phyloP scores from a whole-genome alignment of 2,113 vertebrate species.

The Pardalotus punctatus region DNA sequence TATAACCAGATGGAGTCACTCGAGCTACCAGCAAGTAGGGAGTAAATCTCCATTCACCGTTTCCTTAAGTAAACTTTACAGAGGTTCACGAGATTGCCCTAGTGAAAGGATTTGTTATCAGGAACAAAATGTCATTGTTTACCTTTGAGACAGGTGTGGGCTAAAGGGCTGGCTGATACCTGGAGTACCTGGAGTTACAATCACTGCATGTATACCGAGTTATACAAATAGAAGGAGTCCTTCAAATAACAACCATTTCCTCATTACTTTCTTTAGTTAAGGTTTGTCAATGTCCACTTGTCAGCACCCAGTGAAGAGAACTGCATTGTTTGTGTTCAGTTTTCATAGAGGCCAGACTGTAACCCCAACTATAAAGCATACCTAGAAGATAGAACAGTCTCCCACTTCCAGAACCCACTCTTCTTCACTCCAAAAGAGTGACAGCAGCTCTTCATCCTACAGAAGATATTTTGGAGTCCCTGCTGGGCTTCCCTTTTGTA shows the following conservation, averaged over 20 bases:
- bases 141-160: not conserved
- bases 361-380: not conserved
- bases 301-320: not conserved
- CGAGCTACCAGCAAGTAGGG: not conserved
- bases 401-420: not conserved
- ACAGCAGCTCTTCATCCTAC: accelerated
- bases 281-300: not conserved
- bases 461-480: not conserved
- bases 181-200: not conserved
- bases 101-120: not conserved
- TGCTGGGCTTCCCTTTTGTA: not conserved
- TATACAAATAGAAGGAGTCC: not conserved
- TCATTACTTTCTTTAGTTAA: not conserved
- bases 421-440: not conserved
- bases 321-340: not conserved
- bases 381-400: not conserved
- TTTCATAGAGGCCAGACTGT: not conserved
- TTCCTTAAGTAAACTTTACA: not conserved
- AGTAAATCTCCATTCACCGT: not conserved
- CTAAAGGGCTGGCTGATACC: not conserved
- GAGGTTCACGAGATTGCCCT: not conserved
- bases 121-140: not conserved
- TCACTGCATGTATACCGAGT: not conserved
- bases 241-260: not conserved
- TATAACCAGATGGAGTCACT: not conserved